Evolutionary conservation across 2,888 invertebrate genomes (phyloP), one percentile per base, ranked within the genome.

Genomic region (Nasonovia ribisnigri): DNA sequence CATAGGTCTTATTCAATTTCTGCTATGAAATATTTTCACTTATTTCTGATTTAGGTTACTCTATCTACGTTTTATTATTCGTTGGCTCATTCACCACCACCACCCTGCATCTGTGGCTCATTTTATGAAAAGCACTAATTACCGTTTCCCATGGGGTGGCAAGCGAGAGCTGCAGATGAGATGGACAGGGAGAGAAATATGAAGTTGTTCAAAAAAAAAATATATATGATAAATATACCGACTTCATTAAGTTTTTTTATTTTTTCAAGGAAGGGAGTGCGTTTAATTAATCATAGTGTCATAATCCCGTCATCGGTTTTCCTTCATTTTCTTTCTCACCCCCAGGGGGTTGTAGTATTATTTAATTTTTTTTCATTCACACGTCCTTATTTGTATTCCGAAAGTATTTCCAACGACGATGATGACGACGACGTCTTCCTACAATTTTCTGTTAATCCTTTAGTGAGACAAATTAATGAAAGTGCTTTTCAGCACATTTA

Each of bases 261-360:
- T 67, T 88, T 60, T 48, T 24, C 43, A 77, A 77, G 54, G 43
- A 16, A 16, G 20, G 24, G 24, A n/a, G 77, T 26, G 46, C 84
- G 93, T 90, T 93, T 93, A 93, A 93, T 93, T 93, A 93, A 93
- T 93, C 90, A 93, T 90, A 60, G 90, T 93, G 90, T 93, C 93
- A 90, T 93, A 93, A 93, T 93, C 54, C 90, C 90, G 90, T 93
- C 93, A 93, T 93, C 84, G 90, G 84, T 43, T 84, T 90, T 29
- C 84, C 48, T 84, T 36, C 77, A 36, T 93, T 77, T 89, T 90
- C 67, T 93, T 90, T 90, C 10, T 92, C 88, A 46, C 46, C 36
- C 57, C 54, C 77, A 3, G 36, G 87, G 36, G 48, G 48, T 26
- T 13, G 84, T 89, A 86, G 42, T 93, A 86, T 93, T 87, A 92